Evolutionary conservation across 2,888 invertebrate species (phyloP), one percentile per base, ranked within the genome.

Genomic region (Hypsopygia costalis): DNA sequence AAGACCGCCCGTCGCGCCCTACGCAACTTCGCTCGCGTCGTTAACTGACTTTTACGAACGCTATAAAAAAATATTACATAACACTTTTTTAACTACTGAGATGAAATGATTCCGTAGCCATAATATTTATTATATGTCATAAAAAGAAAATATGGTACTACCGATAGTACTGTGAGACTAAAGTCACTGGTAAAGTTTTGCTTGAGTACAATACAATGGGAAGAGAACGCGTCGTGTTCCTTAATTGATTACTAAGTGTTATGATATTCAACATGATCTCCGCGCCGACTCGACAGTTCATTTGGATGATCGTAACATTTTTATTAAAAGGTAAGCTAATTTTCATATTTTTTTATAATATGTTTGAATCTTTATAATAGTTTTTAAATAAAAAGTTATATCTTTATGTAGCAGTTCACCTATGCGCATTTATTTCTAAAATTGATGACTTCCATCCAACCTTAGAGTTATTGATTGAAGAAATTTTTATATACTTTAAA

Each of bases 21-120:
- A 25, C 21, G 55, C 52, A 50, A 54, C 57, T 52, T 47, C 52
- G 33, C 48, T 44, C 51, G 47, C 46, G 51, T 46, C 77, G 69
- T 77, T 77, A 78, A 81, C 49, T 63, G 61, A 59, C 59, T 70
- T 86, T 81, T 76, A 80, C 64, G 68, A 59, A 69, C 61, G 65
- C 55, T 59, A 58, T 78, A 75, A 81, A 81, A 67, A 59, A 55
- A 46, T 63, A 63, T 61, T 58, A 55, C 61, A 40, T 45, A 58
- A 59, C 55, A 45, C 49, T 40, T 51, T 55, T 55, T 54, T 47
- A 43, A 34, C 36, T 39, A 21, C 25, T 31, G 21, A 11, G 16
- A 42, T 40, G 29, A 44, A 38, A 42, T 38, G 11, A 35, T 38
- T 43, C 35, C 41, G 8, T 46, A 49, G 47, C 50, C 47, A 46